Conservation (phyloP, 2,113 vertebrate genomes). For the Scolopax mira region DNA sequence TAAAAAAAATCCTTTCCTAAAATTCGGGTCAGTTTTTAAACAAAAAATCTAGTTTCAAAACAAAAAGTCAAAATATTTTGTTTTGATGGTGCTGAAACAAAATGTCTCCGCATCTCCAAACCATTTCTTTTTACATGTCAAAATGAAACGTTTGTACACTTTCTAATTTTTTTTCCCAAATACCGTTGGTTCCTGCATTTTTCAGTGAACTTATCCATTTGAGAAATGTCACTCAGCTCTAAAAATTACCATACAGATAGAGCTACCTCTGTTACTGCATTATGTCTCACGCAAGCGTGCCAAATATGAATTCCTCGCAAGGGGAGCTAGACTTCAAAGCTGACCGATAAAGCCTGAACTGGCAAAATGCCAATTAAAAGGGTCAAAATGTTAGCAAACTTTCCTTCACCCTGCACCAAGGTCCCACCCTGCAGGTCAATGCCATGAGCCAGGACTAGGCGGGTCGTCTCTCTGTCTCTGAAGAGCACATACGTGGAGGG, state of each 20-base stretch:
- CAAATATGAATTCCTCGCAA: conserved; percentile 18
- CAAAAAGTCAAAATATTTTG: conserved; percentile 67
- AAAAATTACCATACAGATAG: conserved; percentile 59
- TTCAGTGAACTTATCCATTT: conserved; percentile 50
- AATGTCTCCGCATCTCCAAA: neutral
- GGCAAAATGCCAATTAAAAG: neutral
- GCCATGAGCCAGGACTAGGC: neutral
- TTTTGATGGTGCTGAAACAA: conserved; percentile 8
- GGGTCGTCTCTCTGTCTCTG: neutral
- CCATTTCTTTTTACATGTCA: conserved; percentile 39
- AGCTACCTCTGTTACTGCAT: conserved; percentile 55
- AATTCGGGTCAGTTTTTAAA: conserved; percentile 52
- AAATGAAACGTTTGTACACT: conserved; percentile 56
- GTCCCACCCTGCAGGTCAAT: neutral
- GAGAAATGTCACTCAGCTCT: conserved; percentile 56
- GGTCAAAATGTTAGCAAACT: neutral
- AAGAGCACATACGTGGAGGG: neutral
- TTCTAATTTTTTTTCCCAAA: conserved; percentile 53
- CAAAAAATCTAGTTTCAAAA: conserved; percentile 45
- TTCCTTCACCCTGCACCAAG: neutral
- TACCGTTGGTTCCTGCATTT: conserved; percentile 55
- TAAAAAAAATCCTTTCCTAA: neutral
- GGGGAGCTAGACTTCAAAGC: conserved; percentile 39
- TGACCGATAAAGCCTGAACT: conserved; percentile 5
- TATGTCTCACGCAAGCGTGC: conserved; percentile 40